A percentile compares a stretch with the other conserved stretches of the same genome.
These are phyloP conservation scores for Aporophyla nigra DNA, from an alignment of 2,888 invertebrate genomes.

Conservation along the genomic window DNA sequence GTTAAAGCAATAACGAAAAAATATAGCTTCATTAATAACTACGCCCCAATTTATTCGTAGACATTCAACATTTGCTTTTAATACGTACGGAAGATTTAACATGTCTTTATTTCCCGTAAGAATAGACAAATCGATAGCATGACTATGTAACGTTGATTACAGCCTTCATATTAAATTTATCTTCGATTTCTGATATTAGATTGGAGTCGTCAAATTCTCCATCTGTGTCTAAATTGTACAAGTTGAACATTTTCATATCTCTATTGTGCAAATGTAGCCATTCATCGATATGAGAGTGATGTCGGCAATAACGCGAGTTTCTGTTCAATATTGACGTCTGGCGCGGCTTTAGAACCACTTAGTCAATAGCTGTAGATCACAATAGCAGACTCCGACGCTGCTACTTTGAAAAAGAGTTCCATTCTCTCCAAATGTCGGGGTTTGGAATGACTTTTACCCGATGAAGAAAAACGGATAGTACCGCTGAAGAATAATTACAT, in stretches of 20 bases:
- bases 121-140: slow-evolving; percentile 15
- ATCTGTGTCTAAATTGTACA: slow-evolving; percentile 22
- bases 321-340: slow-evolving; percentile 75
- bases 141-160: slow-evolving; percentile 12
- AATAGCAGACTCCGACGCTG: slow-evolving; percentile 64
- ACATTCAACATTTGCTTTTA: slow-evolving; percentile 14
- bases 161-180: slow-evolving; percentile 14
- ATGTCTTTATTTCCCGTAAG: slow-evolving; percentile 18
- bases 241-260: slow-evolving; percentile 61
- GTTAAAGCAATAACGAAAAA: not conserved
- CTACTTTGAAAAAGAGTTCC: slow-evolving; percentile 54
- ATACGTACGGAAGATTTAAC: not conserved
- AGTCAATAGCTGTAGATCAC: slow-evolving; percentile 61
- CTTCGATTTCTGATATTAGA: not conserved
- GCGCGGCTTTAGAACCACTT: slow-evolving; percentile 64
- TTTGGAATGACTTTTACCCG: slow-evolving; percentile 39
- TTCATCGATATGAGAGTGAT: slow-evolving; percentile 69
- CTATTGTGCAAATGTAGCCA: slow-evolving; percentile 71
- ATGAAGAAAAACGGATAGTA: not conserved
- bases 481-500: not conserved
- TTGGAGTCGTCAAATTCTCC: not conserved
- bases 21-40: not conserved
- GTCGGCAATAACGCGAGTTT: slow-evolving; percentile 70
- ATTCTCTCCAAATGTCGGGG: slow-evolving; percentile 55
- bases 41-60: not conserved